Conservation (phyloP, 2,797 vertebrate species). For the Sparidentex hasta region DNA sequence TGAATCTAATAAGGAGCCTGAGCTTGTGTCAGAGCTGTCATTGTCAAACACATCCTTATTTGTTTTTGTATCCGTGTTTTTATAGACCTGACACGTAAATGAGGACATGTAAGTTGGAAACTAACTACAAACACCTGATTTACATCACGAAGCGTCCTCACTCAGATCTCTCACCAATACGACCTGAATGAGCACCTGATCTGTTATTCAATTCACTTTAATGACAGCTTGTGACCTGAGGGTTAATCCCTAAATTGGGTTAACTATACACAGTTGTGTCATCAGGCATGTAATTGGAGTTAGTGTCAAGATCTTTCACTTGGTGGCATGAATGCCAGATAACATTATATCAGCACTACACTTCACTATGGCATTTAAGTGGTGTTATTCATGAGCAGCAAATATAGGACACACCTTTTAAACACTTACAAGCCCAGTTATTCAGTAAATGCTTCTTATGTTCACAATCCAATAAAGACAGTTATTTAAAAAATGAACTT, state of each 20-base stretch:
- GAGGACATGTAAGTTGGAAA: neutral
- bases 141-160: neutral
- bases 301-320: slow-evolving; percentile 28
- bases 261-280: slow-evolving; percentile 42
- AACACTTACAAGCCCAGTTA: too few species aligned
- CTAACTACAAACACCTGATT: slow-evolving; percentile 2
- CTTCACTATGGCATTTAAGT: slow-evolving; percentile 4
- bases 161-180: slow-evolving; percentile 1
- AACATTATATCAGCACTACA: slow-evolving; percentile 1
- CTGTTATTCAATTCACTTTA: slow-evolving; percentile 10
- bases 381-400: slow-evolving; percentile 3
- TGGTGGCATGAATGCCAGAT: slow-evolving; percentile 27
- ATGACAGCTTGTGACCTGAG: slow-evolving; percentile 23
- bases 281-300: slow-evolving; percentile 52
- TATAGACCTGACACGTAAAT: neutral
- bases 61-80: neutral
- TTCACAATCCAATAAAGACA: too few species aligned
- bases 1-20: slow-evolving; percentile 10
- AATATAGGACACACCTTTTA: neutral
- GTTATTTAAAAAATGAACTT: neutral
- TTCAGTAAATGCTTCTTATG: too few species aligned
- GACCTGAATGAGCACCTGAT: slow-evolving; percentile 30
- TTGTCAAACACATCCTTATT: slow-evolving; percentile 10
- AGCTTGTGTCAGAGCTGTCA: neutral
- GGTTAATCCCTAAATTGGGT: slow-evolving; percentile 51